Percentiles rank a stretch among this genome's conserved stretches.
Conservation (phyloP, 1,140 invertebrate species). For the Vanessa atalanta region DNA sequence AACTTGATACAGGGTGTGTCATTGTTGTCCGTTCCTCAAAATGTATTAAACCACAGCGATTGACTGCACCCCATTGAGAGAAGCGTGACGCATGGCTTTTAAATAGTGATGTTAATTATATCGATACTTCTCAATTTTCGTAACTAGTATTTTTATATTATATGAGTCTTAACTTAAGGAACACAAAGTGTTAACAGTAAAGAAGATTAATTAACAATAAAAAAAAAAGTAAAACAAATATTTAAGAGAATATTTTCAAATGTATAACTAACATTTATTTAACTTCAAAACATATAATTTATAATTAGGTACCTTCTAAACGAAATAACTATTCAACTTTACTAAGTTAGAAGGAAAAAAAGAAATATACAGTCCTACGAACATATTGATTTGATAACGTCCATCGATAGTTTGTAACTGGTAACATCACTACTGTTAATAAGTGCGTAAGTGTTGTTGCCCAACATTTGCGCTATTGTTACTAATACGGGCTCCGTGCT, state of each 20-base stretch:
- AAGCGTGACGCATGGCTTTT: constrained; percentile 59
- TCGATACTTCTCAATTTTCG: not conserved
- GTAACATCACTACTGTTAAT: constrained; percentile 56
- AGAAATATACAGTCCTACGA: not conserved
- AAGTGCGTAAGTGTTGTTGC: constrained; percentile 64
- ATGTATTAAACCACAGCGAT: constrained; percentile 74
- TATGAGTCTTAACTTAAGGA: too few relatives aligned
- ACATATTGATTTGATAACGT: not conserved
- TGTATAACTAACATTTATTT: too few relatives aligned
- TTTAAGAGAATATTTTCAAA: too few relatives aligned
- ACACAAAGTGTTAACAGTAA: too few relatives aligned
- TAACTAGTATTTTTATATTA: too few relatives aligned
- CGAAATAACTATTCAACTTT: too few relatives aligned
- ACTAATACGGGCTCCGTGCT: constrained; percentile 52
- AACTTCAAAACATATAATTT: too few relatives aligned
- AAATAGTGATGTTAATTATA: constrained; percentile 42
- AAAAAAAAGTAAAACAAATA: too few relatives aligned
- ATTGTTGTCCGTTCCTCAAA: constrained; percentile 62
- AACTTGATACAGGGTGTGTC: constrained; percentile 64
- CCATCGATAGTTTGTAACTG: constrained; percentile 32
- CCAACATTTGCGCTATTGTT: constrained; percentile 68
- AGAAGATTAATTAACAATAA: too few relatives aligned
- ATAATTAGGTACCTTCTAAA: too few relatives aligned
- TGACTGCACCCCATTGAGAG: constrained; percentile 61
- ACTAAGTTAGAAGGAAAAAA: not conserved